A percentile compares a stretch with the other conserved stretches of the same genome.
Conservation (phyloP, 2,113 vertebrate genomes). For the Corydoras sp. region DNA sequence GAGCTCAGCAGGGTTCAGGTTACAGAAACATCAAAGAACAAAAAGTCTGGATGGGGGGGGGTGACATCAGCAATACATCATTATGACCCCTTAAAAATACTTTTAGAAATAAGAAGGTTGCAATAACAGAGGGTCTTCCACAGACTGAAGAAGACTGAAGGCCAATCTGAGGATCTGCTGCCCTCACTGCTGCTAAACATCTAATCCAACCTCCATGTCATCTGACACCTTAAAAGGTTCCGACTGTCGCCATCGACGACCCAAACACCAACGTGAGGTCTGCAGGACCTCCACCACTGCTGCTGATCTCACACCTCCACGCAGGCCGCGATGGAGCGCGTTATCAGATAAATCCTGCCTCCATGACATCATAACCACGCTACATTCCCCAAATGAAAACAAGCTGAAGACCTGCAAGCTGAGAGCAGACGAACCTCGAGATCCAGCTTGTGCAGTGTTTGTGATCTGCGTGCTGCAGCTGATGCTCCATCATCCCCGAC, state of each 20-base stretch:
- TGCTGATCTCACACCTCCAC: slow-evolving; percentile 9
- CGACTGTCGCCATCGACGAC: neutral
- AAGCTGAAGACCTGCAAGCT: slow-evolving; percentile 4
- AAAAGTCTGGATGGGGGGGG: no score
- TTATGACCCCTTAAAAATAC: no score
- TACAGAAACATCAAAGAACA: no score
- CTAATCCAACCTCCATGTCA: neutral
- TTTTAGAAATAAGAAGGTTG: no score
- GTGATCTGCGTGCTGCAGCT: slow-evolving; percentile 49
- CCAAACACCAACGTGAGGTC: neutral
- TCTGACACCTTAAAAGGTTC: neutral
- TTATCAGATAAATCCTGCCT: slow-evolving; percentile 19
- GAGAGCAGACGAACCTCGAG: slow-evolving; percentile 51
- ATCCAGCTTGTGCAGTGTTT: slow-evolving; percentile 40
- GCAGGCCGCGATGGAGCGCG: slow-evolving; percentile 21
- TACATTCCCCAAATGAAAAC: neutral
- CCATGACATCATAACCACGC: neutral
- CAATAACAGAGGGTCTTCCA: no score
- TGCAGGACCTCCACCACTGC: neutral
- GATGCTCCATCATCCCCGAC: slow-evolving; percentile 43
- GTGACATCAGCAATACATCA: no score
- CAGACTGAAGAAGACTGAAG: neutral
- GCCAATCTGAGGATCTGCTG: no score
- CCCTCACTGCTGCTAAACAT: neutral
- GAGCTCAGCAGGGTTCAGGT: no score